Evolutionary conservation across 2,113 vertebrate species (phyloP).

Genomic region (Python bivittatus): DNA sequence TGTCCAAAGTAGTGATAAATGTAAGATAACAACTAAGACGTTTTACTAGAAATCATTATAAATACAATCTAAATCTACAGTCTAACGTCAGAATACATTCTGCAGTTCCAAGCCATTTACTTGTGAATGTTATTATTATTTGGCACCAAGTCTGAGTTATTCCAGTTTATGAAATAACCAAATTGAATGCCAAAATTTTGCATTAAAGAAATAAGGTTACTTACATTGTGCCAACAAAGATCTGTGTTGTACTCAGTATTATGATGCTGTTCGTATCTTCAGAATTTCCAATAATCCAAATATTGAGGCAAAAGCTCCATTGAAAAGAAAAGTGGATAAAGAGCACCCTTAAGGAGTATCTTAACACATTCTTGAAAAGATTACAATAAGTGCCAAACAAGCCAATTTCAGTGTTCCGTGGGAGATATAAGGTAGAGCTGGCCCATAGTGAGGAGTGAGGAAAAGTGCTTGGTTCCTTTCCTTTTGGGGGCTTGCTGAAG

Average conservation of each 20-base stretch:
- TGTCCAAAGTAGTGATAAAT: no score
- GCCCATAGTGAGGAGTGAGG: not conserved
- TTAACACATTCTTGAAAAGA: not conserved
- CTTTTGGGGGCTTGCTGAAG: not conserved
- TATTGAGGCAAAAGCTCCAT: not conserved
- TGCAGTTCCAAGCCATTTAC: no score
- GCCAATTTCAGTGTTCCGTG: no score
- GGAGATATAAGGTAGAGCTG: not conserved
- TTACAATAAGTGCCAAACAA: not conserved
- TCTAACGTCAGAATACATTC: no score
- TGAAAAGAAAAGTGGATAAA: not conserved
- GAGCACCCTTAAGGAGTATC: not conserved
- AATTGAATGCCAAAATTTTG: not conserved
- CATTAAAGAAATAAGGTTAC: not conserved
- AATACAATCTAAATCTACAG: no score
- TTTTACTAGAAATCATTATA: no score
- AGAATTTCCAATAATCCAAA: not conserved
- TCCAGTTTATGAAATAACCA: not conserved
- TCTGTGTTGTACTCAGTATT: not conserved
- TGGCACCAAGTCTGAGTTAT: not conserved
- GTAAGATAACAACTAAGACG: no score
- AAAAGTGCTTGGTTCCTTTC: not conserved
- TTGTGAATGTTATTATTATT: not conserved
- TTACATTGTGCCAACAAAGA: not conserved
- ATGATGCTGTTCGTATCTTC: not conserved